Evolutionary conservation across 1,140 invertebrate species (phyloP), one percentile per base, ranked within the genome.

Genomic region (Rhopalosiphum maidis): DNA sequence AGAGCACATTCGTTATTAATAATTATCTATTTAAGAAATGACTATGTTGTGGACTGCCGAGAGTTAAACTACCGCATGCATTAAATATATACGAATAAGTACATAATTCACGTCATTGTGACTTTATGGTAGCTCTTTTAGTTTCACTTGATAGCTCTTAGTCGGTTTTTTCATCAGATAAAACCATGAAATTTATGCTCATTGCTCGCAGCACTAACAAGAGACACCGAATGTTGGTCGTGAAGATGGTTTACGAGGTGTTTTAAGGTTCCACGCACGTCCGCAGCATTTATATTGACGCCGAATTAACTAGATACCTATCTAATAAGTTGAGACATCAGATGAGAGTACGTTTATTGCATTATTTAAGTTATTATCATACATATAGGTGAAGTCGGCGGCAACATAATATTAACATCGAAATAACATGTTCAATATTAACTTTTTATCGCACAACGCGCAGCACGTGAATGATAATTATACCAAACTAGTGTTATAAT

Each of bases 221-320:
- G 37, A 21, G 54, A 91, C 55, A 68, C 51, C 25, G 21, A 91
- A 91, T 15, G 60, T n/a, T 77, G 60, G 90, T 46, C 90, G 90
- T 68, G 55, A 46, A 68, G 60, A 91, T 41, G 55, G 90, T 77
- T 68, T 91, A 91, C 41, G 60, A 60, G 54, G 54, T 91, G 90
- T 77, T 77, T 77, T 91, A 77, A 48, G 90, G 30, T 91, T 91
- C 90, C 30, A 5, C 7, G 60, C 90, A 91, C 90, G 90, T 91
- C 43, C 41, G 30, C 8, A 21, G 35, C 90, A 77, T 91, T 91
- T 91, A 91, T 91, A 91, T 91, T 43, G 90, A 91, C 60, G 43
- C 30, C 30, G 48, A 91, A 91, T 46, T n/a, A 91, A 77, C 60
- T 11, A 91, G 41, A 91, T 91, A 91, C 21, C 60, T 91, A 91